Conservation (phyloP, 2,888 invertebrate species). For the Ectemnius cavifrons region DNA sequence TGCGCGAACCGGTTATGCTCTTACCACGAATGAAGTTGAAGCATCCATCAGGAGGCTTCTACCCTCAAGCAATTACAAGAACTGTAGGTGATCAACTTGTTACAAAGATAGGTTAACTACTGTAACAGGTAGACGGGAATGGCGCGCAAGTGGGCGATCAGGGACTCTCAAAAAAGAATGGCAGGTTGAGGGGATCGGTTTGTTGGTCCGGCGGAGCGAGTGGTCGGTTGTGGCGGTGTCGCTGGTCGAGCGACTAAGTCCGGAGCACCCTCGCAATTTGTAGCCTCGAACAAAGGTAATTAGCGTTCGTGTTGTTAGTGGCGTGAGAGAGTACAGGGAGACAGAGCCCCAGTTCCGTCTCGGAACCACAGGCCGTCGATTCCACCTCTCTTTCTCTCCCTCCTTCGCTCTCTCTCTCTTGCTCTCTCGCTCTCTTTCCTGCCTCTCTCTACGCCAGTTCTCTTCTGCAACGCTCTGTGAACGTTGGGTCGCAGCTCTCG, state of each 20-base stretch:
- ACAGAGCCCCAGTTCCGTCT: slow-evolving; percentile 23
- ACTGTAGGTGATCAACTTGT: too few relatives aligned
- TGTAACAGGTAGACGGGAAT: too few relatives aligned
- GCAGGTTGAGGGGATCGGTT: slow-evolving; percentile 36
- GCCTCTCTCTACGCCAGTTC: not conserved
- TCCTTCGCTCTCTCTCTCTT: not conserved
- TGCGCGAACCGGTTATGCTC: too few relatives aligned
- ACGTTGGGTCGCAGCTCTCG: not conserved
- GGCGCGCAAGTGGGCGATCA: not conserved
- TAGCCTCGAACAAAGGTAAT: slow-evolving; percentile 69
- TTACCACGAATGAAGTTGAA: too few relatives aligned
- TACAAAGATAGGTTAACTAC: too few relatives aligned
- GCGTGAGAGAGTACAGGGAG: slow-evolving; percentile 10
- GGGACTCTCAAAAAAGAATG: slow-evolving; percentile 42
- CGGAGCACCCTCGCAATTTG: slow-evolving; percentile 65
- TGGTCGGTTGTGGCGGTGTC: slow-evolving; percentile 16
- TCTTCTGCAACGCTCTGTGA: not conserved
- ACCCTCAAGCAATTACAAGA: too few relatives aligned
- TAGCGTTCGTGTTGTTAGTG: slow-evolving; percentile 62
- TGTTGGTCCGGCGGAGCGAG: slow-evolving; percentile 2
- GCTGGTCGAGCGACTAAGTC: slow-evolving; percentile 28
- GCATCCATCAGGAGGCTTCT: too few relatives aligned
- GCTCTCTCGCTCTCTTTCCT: slow-evolving; percentile 14
- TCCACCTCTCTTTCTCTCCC: slow-evolving; percentile 20
- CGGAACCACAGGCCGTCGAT: slow-evolving; percentile 6